Evolutionary conservation across 2,113 vertebrate genomes (phyloP).

Genomic region (Dromaius novaehollandiae): DNA sequence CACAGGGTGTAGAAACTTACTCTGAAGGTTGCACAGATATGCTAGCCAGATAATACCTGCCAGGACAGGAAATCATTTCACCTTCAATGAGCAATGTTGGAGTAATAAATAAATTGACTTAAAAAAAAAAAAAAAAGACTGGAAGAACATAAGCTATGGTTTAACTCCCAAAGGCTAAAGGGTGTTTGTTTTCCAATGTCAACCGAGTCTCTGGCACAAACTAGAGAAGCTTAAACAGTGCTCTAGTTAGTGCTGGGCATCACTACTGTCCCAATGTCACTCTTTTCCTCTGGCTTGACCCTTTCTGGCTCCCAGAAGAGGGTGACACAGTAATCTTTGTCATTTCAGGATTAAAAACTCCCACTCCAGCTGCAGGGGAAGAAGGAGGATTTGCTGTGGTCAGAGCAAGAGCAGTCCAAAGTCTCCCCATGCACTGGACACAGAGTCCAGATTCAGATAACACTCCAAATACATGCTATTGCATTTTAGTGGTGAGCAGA

Average conservation of each 20-base stretch:
- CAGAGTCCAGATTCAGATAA: neutral
- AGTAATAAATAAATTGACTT: neutral
- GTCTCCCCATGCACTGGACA: neutral
- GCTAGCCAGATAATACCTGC: neutral
- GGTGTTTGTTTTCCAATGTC: neutral
- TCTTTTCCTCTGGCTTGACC: neutral
- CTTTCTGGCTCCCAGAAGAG: neutral
- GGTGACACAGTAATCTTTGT: neutral
- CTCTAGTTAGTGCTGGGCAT: fast-evolving
- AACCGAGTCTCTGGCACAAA: neutral
- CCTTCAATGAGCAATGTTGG: neutral
- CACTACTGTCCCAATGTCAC: fast-evolving
- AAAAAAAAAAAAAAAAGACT: neutral
- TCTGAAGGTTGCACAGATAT: neutral
- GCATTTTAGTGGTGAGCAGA: neutral
- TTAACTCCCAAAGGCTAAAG: neutral
- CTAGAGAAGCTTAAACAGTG: neutral
- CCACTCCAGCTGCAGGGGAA: neutral
- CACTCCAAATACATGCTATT: neutral
- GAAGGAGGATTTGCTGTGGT: neutral
- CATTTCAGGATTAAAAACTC: neutral
- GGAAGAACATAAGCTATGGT: neutral
- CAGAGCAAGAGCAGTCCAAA: neutral
- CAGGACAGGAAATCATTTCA: neutral
- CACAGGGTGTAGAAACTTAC: neutral